Conservation (phyloP, 1,140 invertebrate species). For the Scaptomyza pallida region DNA sequence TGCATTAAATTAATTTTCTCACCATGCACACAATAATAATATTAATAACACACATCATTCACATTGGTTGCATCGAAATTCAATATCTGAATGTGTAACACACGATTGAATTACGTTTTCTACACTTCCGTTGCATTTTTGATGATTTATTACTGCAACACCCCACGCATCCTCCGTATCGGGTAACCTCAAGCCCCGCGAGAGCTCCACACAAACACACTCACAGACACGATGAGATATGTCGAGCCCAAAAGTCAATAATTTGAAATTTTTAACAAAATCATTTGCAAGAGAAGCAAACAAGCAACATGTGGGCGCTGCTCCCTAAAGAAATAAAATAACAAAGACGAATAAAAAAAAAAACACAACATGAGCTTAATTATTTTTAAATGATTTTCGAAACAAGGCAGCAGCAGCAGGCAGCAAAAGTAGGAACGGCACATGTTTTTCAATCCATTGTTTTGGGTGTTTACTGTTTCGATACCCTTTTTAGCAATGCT, state of each 20-base stretch:
- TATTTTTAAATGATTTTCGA: constrained; percentile 73
- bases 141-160: constrained; percentile 29
- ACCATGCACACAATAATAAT: constrained; percentile 1
- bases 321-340: not conserved
- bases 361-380: constrained; percentile 67
- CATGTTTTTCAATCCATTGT: constrained; percentile 37
- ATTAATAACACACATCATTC: constrained; percentile 20
- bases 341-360: constrained; percentile 1
- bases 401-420: not conserved
- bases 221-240: not conserved
- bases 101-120: constrained; percentile 24
- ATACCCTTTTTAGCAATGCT: constrained; percentile 1
- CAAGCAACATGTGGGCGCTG: not conserved
- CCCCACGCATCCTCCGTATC: constrained; percentile 28
- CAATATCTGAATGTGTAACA: constrained; percentile 34
- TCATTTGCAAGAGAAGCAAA: constrained; percentile 9
- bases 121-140: constrained; percentile 41
- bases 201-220: not conserved
- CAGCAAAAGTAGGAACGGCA: constrained; percentile 19
- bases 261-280: constrained; percentile 31
- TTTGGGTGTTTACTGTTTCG: constrained; percentile 10
- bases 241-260: constrained; percentile 18
- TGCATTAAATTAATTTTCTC: not conserved
- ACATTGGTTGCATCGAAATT: constrained; percentile 24
- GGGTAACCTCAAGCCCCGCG: constrained; percentile 11